Base-by-base conservation (phyloP, 2,888 invertebrate genomes). In the Drosophila differens region DNA sequence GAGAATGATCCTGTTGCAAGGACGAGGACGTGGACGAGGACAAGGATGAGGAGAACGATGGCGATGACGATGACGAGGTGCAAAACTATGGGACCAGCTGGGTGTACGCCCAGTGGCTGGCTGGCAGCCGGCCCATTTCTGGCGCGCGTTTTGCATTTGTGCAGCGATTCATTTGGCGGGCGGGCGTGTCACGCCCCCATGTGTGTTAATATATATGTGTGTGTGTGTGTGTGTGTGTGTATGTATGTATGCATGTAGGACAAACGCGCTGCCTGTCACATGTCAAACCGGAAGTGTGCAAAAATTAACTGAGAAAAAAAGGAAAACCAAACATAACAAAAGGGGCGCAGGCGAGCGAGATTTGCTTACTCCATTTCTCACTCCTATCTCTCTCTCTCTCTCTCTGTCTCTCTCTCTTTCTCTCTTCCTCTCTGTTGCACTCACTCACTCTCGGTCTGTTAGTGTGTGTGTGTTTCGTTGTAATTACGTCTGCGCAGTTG, bases 281-380 rank as follows among this genome's bases (percentile, higher is more conserved):
- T 91, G 91, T 87, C 89, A 91, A 87, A 79, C 85, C 83, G 90
- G 91, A 91, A 84, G 85, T 85, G 79, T 79, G 76, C 77, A 83
- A 79, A 90, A 82, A 79, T 74, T 81, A 75, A 74, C 70, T 68
- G 65, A 71, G 37, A 75, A 75, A 39, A 60, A 28, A 28, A 55
- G 25, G 35, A 25, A 57, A 44, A 61, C 32, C 30, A 44, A 32
- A 58, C 41, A 60, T 74, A 74, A 68, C 54, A 63, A 75, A 75
- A 70, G 70, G 65, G 60, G 44, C 67, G 59, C 64, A 68, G 47
- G 9, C 47, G 25, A 58, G 62, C 51, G 39, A 62, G 51, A 64
- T 55, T 72, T 39, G 54, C 59, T 61, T 59, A 54, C 61, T 77
- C 68, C n/a, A 55, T 68, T 54, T 37, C 41, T 54, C 30, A 2